These are phyloP conservation scores for Podiceps cristatus DNA, from an alignment of 2,113 vertebrate genomes.

Conservation along the genomic window DNA sequence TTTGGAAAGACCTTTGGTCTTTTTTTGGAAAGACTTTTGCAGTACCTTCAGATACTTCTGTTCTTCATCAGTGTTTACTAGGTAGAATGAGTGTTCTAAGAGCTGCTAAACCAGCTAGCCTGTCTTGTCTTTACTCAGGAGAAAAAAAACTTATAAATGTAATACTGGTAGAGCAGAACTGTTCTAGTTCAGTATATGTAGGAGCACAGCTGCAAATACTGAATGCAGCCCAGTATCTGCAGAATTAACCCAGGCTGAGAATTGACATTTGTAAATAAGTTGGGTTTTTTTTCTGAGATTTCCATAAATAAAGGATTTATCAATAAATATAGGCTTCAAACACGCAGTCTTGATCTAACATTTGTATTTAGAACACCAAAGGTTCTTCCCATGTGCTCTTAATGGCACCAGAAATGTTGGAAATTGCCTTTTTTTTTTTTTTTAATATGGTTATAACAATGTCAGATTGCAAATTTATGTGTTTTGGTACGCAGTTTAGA, in stretches of 20 bases:
- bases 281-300: not conserved
- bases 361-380: not conserved
- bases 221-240: not conserved
- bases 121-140: not conserved
- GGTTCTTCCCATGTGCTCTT: not conserved
- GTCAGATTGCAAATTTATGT: not conserved
- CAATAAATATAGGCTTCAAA: not conserved
- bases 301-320: not conserved
- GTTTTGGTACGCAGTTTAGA: not conserved
- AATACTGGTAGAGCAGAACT: not conserved
- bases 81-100: not conserved
- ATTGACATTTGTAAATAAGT: not conserved
- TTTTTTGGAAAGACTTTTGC: not conserved
- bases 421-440: not conserved
- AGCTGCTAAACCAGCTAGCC: not conserved
- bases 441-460: rapidly evolving
- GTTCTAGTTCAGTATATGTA: not conserved
- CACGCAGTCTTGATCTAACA: not conserved
- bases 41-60: not conserved
- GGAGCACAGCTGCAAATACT: not conserved
- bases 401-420: not conserved
- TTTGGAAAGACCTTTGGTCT: not conserved
- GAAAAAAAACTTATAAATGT: not conserved
- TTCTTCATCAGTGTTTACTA: not conserved
- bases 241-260: not conserved